Evolutionary conservation across 2,113 vertebrate genomes (phyloP).

Genomic region (Aramus guarauna): DNA sequence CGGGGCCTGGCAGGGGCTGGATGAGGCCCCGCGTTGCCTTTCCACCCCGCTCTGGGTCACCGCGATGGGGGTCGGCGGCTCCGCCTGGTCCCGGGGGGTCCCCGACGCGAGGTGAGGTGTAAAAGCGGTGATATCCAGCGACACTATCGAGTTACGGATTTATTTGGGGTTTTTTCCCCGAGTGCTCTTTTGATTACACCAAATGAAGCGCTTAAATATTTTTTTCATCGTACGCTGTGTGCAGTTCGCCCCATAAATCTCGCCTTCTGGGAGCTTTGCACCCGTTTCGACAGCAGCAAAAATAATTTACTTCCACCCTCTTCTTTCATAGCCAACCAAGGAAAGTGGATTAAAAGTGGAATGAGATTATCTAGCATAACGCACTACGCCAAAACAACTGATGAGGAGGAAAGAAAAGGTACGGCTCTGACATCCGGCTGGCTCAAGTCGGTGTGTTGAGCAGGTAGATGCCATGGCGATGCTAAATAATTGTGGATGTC

Average conservation of each 20-base stretch:
- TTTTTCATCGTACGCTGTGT: fast-evolving
- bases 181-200: not conserved
- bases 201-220: not conserved
- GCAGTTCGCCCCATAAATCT: not conserved
- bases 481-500: not conserved
- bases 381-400: not conserved
- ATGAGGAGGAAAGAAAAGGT: not conserved
- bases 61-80: no score
- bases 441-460: not conserved
- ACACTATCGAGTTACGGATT: not conserved
- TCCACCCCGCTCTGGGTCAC: not conserved
- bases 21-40: not conserved
- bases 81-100: not conserved
- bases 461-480: not conserved
- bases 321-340: not conserved
- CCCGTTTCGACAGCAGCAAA: not conserved
- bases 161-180: not conserved
- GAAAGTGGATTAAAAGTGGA: not conserved
- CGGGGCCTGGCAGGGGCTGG: not conserved
- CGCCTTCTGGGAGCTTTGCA: not conserved
- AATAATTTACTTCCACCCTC: not conserved
- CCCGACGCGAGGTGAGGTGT: no score
- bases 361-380: not conserved
- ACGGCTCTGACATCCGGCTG: not conserved
- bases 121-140: not conserved